Base-by-base conservation (phyloP, 2,797 vertebrate species). In the Cirrhinus molitorella region DNA sequence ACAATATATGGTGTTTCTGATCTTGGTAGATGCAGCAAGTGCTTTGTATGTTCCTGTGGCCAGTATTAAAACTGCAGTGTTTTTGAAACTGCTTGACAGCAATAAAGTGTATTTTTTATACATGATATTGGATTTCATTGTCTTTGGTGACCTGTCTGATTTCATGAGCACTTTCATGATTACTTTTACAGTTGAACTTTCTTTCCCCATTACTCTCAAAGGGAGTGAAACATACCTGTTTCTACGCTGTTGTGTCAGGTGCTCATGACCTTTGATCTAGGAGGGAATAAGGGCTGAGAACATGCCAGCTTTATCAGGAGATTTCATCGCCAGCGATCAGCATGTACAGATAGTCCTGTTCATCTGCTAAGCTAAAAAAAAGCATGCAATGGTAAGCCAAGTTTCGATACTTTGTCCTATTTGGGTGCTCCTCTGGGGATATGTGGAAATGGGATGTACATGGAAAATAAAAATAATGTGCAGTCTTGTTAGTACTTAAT, bases 221-320 rank as follows among this genome's bases (percentile, higher is more conserved):
- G 59, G 43, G 51, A 51, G 11, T 31, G 47, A 66, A 73, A 65
- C 23, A 75, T 40, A 43, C 59, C 10, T 66, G 34, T 67, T 53
- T 66, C 23, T 57, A 53, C 3, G 17, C 2, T 63, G 47, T 78
- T 70, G 45, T 59, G 74, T 78, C 77, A 80, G 61, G 72, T 75
- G 70, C 45, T 40, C 10, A 4, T 28, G 79, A 88, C 84, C 86
- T 87, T 88, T 87, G 86, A 34, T 67, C 74, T 57, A 67, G 49
- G 47, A 84, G 81, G 43, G 75, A 51, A 70, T 34, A 57, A 72
- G 37, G 59, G 12, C 43, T 68, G 76, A 6, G 11, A 53, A 68
- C 40, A 28, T 80, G 19, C 25, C 21, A 23, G 5, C 28, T 83
- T 83, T 78, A 83, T 71, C 65, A 57, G 31, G 25, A 10, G 40